Base-by-base conservation (phyloP, 2,888 invertebrate species). In the Sphinx pinastri region DNA sequence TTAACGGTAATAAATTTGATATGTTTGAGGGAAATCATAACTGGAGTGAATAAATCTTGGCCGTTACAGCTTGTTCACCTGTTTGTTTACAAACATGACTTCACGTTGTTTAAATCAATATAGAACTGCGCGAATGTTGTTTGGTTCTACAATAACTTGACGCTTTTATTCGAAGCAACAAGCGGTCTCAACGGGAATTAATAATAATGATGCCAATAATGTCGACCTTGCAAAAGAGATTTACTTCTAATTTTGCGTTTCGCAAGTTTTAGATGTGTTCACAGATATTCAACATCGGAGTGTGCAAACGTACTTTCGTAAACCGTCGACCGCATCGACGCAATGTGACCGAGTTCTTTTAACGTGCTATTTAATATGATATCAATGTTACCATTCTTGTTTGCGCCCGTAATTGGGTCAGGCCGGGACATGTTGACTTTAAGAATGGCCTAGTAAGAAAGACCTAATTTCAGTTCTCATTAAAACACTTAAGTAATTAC, bases 351-450 rank as follows among this genome's bases (percentile, higher is more conserved):
- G 82, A 75, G 74, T 79, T 83, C 75, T 69, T 71, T 83, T 80
- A 81, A 83, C 80, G 79, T 84, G 73, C 80, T 77, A 78, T 82
- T 85, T 83, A 75, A 77, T 79, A 79, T 74, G 74, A 78, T 79
- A 81, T 80, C 80, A 80, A 78, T 60, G 63, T 69, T 69, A 69
- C 69, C 52, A 54, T 54, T 63, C 60, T 54, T 49, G 49, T 63
- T 63, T 63, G 54, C 54, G 25, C 13, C 54, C 54, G 47, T 69
- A 69, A 63, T 69, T 69, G n/a, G 51, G 69, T 63, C 52, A 38
- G 52, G 54, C 52, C 14, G 60, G 45, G 45, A 63, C 54, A 25
- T 54, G n/a, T 69, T 69, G 52, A 14, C 52, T 63, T 63, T 68
- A 13, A 60, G 25, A 63, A 69, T 12, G 52, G 19, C 59, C 54